Percentiles rank a stretch among this genome's conserved stretches.
Conservation (phyloP, 1,140 invertebrate genomes). For the Drosophila repletoides region DNA sequence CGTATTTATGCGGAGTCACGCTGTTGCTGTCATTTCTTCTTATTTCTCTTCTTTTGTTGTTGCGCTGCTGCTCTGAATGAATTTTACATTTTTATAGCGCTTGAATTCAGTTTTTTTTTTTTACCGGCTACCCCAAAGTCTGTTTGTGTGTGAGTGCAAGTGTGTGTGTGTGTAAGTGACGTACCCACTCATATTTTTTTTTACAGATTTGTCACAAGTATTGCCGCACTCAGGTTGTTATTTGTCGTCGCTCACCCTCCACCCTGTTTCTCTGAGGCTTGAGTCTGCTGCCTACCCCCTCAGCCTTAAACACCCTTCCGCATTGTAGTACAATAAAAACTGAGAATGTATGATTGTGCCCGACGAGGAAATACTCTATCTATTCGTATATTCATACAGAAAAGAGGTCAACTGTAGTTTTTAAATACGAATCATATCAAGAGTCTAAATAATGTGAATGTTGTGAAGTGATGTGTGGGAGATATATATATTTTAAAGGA, state of each 20-base stretch:
- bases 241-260: conserved; percentile 60
- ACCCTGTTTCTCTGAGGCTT: not conserved
- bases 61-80: conserved; percentile 52
- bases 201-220: conserved; percentile 74
- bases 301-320: conserved; percentile 9
- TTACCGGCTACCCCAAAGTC: not conserved
- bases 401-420: no score
- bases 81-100: conserved; percentile 77
- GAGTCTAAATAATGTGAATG: no score
- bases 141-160: not conserved
- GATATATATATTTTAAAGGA: no score
- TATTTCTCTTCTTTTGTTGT: conserved; percentile 1
- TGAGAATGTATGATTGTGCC: no score
- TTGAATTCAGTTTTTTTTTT: conserved; percentile 13
- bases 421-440: no score
- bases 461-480: no score
- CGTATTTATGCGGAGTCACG: conserved; percentile 76
- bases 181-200: conserved; percentile 40
- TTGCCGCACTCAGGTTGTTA: conserved; percentile 66
- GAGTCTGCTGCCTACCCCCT: no score
- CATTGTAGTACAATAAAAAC: conserved; percentile 62
- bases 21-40: conserved; percentile 60
- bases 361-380: no score
- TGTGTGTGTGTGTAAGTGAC: conserved; percentile 23
- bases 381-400: no score